These are phyloP conservation scores for Drosophila paranaensis DNA, from an alignment of 2,888 invertebrate genomes.

Conservation along the genomic window DNA sequence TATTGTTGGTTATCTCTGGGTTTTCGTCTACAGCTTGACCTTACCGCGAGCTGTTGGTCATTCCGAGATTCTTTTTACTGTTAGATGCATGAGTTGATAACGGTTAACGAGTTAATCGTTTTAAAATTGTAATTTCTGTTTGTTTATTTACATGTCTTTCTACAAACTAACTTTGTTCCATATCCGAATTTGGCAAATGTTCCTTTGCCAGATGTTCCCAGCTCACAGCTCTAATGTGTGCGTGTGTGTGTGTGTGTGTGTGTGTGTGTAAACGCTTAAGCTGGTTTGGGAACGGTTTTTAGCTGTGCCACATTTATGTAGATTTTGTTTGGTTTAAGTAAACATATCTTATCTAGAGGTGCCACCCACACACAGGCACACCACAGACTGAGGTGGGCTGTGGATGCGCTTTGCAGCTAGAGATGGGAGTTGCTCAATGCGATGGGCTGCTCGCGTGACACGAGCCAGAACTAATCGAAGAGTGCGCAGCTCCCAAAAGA, in stretches of 20 bases:
- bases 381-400: conserved; percentile 14
- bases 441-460: conserved; percentile 16
- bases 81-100: conserved; percentile 45
- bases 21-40: conserved; percentile 13
- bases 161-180: not conserved
- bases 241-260: not conserved
- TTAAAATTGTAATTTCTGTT: conserved; percentile 7
- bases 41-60: conserved; percentile 20
- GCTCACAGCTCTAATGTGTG: not conserved
- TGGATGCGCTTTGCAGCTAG: conserved; percentile 29
- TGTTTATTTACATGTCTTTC: conserved; percentile 1
- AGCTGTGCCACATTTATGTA: conserved; percentile 45
- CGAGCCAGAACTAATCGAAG: conserved; percentile 9
- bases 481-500: conserved; percentile 4
- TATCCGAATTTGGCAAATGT: not conserved
- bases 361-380: conserved; percentile 52
- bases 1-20: conserved; percentile 48
- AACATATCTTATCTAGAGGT: conserved; percentile 58
- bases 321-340: conserved; percentile 47
- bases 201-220: conserved; percentile 7
- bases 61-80: conserved; percentile 44
- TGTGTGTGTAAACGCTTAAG: conserved; percentile 1
- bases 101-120: conserved; percentile 25
- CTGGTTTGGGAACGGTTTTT: conserved; percentile 32
- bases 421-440: conserved; percentile 18